Percentiles rank a stretch among this genome's conserved stretches.
Evolutionary conservation across 2,888 invertebrate genomes (phyloP).

Genomic region (Erebia epiphron): DNA sequence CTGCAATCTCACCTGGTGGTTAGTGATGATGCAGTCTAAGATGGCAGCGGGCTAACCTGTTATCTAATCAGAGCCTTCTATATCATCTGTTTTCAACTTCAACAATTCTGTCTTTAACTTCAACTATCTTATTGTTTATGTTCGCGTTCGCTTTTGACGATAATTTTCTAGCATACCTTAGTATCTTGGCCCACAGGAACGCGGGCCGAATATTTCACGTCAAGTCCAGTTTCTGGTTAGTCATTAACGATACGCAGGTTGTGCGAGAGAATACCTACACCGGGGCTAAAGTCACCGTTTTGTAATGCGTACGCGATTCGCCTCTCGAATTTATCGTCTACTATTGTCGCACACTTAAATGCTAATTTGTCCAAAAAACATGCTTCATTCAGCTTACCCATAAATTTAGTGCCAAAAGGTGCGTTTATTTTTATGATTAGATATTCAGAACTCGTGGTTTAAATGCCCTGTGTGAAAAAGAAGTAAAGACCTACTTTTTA

Average conservation of each 20-base stretch:
- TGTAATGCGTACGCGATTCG: slow-evolving; percentile 68
- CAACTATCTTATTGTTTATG: too few relatives aligned
- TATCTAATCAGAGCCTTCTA: too few relatives aligned
- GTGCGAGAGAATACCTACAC: slow-evolving; percentile 45
- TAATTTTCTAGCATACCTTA: slow-evolving; percentile 3
- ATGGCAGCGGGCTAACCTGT: too few relatives aligned
- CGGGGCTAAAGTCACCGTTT: slow-evolving; percentile 71
- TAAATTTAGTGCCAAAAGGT: slow-evolving; percentile 1
- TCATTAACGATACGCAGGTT: slow-evolving; percentile 44
- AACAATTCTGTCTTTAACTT: too few relatives aligned
- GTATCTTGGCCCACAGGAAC: slow-evolving; percentile 27
- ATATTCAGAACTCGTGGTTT: neutral
- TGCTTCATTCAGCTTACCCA: slow-evolving; percentile 15
- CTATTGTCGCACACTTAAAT: slow-evolving; percentile 38
- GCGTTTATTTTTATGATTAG: neutral
- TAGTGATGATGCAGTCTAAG: too few relatives aligned
- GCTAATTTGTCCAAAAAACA: slow-evolving; percentile 32
- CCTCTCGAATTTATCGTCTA: slow-evolving; percentile 62
- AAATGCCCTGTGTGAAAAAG: too few relatives aligned
- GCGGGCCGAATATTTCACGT: slow-evolving; percentile 38
- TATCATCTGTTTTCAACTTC: too few relatives aligned
- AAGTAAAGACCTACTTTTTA: too few relatives aligned
- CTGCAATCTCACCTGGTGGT: too few relatives aligned
- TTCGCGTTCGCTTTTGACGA: neutral
- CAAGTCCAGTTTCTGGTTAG: slow-evolving; percentile 41